Evolutionary conservation across 2,888 invertebrate genomes (phyloP), one percentile per base, ranked within the genome.

Genomic region (Podabrus alpinus): DNA sequence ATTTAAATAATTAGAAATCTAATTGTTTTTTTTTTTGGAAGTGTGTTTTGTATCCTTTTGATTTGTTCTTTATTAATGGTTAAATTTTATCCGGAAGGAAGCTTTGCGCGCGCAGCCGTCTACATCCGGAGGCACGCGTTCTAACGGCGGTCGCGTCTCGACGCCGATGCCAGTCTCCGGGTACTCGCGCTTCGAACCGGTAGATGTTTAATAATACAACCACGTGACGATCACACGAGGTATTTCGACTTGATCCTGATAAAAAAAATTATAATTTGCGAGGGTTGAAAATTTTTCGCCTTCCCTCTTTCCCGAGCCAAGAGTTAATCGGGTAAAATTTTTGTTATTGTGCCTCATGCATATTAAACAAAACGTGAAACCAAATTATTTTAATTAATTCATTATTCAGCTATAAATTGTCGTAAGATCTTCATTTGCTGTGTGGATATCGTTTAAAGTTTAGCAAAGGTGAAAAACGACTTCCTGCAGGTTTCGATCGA

Each of bases 101-200:
- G 88, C 88, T 88, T 89, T 89, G 90, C 89, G 89, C 89, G 89
- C 90, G 88, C 88, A 80, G 68, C 78, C 70, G 78, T 77, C 79
- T 79, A 80, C 80, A 81, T 86, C 84, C 85, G 86, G 85, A 88
- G 87, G 87, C 87, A 86, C 87, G 86, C 87, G 87, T 86, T 86
- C 83, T 84, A 85, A 84, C 84, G 81, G 82, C 83, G 82, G 86
- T 85, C 86, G 86, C 85, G 86, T 85, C 85, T 82, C 83, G 82
- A 84, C 81, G 81, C 85, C 85, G 79, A 77, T 81, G 84, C 83
- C 85, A 86, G 86, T 86, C 85, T 84, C 83, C 84, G 82, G 83
- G 82, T 79, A 79, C 74, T 80, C 84, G 84, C 82, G 82, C 80
- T 81, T 79, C 81, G 77, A 82, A 82, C 81, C 85, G 85, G 85